Conservation (phyloP, 2,113 vertebrate genomes). For the Eudorcas thomsonii region DNA sequence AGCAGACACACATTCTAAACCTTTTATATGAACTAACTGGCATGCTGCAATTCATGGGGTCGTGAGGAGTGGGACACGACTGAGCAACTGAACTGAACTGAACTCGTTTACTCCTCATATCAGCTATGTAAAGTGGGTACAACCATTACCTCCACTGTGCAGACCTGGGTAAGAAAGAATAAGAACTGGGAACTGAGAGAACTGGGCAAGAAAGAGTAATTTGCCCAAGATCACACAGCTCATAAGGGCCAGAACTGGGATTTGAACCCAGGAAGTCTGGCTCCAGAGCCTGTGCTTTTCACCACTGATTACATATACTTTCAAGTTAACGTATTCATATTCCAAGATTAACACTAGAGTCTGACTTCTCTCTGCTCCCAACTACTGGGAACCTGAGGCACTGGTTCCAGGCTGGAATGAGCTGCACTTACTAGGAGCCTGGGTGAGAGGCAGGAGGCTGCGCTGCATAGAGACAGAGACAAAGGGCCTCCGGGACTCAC, state of each 20-base stretch:
- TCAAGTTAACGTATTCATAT: background rate
- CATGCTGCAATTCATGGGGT: no score
- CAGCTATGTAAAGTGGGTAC: background rate
- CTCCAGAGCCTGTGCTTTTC: background rate
- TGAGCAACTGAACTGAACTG: no score
- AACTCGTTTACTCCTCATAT: background rate
- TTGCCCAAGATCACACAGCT: background rate
- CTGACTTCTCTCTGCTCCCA: background rate
- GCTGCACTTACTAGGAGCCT: background rate
- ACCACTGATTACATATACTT: background rate
- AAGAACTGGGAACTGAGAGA: background rate
- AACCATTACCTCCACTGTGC: background rate
- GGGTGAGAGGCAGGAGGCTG: background rate
- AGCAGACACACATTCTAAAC: background rate
- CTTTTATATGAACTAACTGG: background rate
- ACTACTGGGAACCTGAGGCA: background rate
- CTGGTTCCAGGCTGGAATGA: background rate
- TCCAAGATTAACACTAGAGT: background rate
- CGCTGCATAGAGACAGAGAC: background rate
- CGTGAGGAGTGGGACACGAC: no score
- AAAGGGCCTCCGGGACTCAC: background rate
- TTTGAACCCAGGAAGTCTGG: background rate
- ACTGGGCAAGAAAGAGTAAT: background rate
- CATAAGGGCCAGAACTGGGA: background rate
- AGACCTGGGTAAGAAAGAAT: background rate